Evolutionary conservation across 2,888 invertebrate genomes (phyloP).

Genomic region (Electrophaes corylata): DNA sequence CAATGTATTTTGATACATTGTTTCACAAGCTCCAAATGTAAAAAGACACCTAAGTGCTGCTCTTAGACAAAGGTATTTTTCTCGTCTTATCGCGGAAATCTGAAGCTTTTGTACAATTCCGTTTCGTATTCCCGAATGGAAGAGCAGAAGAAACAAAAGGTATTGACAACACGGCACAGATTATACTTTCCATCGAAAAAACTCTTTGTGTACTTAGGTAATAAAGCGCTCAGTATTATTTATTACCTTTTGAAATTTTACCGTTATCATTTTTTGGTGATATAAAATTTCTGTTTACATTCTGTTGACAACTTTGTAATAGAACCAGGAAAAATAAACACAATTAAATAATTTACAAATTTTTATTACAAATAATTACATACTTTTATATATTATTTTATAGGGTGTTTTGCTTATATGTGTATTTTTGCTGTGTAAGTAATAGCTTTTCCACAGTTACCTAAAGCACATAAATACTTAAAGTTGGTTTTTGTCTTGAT

Average conservation of each 20-base stretch:
- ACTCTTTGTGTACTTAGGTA: background rate
- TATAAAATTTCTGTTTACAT: too few species aligned
- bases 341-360: too few species aligned
- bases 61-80: background rate
- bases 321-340: too few species aligned
- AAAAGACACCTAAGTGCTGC: background rate
- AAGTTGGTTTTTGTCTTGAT: too few species aligned
- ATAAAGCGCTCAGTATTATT: background rate
- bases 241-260: too few species aligned
- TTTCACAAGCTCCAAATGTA: slow-evolving; percentile 19
- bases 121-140: slow-evolving; percentile 3
- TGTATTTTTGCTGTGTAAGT: too few species aligned
- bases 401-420: too few species aligned
- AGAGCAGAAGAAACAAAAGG: background rate
- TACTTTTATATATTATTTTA: too few species aligned
- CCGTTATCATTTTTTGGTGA: background rate
- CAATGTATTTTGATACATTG: background rate
- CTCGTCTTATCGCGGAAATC: background rate
- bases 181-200: background rate
- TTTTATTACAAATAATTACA: too few species aligned
- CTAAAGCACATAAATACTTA: too few species aligned
- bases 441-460: too few species aligned
- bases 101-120: slow-evolving; percentile 8
- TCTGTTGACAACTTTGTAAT: too few species aligned
- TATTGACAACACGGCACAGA: slow-evolving; percentile 12